phyloP scores from a whole-genome alignment of 1,140 invertebrate species.

The Aphaenogaster floridana region DNA sequence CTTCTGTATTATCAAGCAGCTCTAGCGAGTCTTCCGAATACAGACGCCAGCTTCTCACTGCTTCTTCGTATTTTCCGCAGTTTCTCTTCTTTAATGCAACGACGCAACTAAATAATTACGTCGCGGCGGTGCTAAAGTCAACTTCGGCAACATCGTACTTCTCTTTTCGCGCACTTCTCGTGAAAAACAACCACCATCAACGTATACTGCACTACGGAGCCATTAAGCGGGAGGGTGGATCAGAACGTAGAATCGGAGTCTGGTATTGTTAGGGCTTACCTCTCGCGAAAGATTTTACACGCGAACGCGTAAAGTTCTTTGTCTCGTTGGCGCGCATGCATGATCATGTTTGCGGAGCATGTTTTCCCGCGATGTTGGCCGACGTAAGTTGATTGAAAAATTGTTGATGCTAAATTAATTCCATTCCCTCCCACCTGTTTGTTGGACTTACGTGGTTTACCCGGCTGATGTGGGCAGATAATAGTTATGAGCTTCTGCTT shows the following conservation, averaged over 20 bases:
- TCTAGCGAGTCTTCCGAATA: neutral
- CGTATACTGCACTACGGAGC: neutral
- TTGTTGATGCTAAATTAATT: slow-evolving; percentile 52
- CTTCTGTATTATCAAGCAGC: slow-evolving; percentile 33
- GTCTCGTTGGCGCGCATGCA: neutral
- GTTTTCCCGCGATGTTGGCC: neutral
- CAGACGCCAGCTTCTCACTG: neutral
- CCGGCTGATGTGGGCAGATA: slow-evolving; percentile 36
- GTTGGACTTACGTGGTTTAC: slow-evolving; percentile 47
- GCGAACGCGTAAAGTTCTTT: neutral
- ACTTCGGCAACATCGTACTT: slow-evolving; percentile 19
- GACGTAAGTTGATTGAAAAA: slow-evolving; percentile 24
- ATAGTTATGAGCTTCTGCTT: slow-evolving; percentile 61
- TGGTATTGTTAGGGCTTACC: slow-evolving; percentile 48
- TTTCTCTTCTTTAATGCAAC: slow-evolving; percentile 37
- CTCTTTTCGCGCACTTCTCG: slow-evolving; percentile 6
- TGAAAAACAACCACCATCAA: slow-evolving; percentile 38
- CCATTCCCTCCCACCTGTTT: slow-evolving; percentile 24
- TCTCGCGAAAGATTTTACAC: slow-evolving; percentile 9
- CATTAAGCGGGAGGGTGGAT: slow-evolving; percentile 7
- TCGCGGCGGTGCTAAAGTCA: slow-evolving; percentile 42
- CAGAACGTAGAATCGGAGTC: slow-evolving; percentile 1
- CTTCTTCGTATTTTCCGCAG: slow-evolving; percentile 4
- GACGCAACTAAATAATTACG: slow-evolving; percentile 33
- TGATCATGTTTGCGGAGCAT: neutral